These are phyloP conservation scores for Ericerus pela DNA, from an alignment of 1,140 invertebrate species.

Conservation along the genomic window DNA sequence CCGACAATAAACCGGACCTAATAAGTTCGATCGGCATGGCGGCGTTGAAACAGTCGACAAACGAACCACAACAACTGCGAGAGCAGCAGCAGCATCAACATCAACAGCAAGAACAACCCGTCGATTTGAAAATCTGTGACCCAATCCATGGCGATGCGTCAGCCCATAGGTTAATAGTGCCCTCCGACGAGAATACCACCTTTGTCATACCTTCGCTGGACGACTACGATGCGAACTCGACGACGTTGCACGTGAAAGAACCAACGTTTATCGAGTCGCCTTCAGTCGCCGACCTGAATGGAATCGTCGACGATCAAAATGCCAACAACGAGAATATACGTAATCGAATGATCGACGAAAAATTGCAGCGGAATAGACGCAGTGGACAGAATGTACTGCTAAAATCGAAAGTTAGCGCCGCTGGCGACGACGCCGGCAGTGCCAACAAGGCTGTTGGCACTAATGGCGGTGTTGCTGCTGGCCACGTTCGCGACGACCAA, in stretches of 20 bases:
- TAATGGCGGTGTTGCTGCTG: constrained; percentile 8
- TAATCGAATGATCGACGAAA: constrained; percentile 5
- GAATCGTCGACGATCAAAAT: background rate
- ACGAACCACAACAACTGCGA: background rate
- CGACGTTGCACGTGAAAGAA: background rate
- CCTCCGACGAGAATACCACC: background rate
- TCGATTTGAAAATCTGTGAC: background rate
- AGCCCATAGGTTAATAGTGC: background rate
- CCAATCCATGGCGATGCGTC: background rate
- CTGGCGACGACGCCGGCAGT: constrained; percentile 8
- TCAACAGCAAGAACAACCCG: background rate
- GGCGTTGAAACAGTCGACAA: background rate
- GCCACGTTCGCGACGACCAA: too few relatives aligned
- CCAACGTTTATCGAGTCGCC: background rate
- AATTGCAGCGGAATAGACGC: background rate
- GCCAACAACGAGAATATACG: background rate
- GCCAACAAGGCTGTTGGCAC: background rate
- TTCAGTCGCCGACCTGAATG: background rate
- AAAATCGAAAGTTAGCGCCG: constrained; percentile 11
- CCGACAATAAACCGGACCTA: constrained; percentile 23
- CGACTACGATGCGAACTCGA: background rate
- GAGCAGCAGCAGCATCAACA: background rate
- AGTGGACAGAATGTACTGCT: background rate
- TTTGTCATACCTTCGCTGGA: background rate
- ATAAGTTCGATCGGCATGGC: constrained; percentile 23